Evolutionary conservation across 2,797 vertebrate genomes (phyloP), one percentile per base, ranked within the genome.

Genomic region (Aldrovandia affinis): DNA sequence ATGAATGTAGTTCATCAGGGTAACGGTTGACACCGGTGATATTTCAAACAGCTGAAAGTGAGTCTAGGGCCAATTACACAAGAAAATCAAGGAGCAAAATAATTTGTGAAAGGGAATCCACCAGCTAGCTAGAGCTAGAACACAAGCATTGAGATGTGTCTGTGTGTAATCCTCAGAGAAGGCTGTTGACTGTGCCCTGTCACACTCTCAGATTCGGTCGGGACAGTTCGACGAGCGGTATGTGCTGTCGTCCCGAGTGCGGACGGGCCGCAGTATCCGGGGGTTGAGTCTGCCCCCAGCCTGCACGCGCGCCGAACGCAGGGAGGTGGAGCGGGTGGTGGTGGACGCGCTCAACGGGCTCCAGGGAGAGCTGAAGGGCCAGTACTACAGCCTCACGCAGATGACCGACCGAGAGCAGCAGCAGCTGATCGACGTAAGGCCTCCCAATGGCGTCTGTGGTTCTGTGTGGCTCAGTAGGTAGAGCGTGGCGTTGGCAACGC

Each of bases 161-260:
- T 39, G 36, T 47, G n/a, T 39, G 22, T 47, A 25, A 12, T 47
- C 7, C 39, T n/a, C 12, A 14, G 42, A n/a, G 25, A 12, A 22
- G 22, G 2, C 42, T 77, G 42, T 44, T 77, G 10, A 73, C 18
- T 42, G 68, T 73, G 7, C 42, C 10, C n/a, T n/a, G n/a, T n/a
- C n/a, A n/a, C n/a, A n/a, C n/a, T n/a, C 25, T 7, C 87, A 96
- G 96, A 93, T 96, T 52, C 95, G 93, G 85, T 92, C 91, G 20
- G 96, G 95, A 20, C 86, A 93, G 84, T 96, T 96, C 0, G 96
- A 96, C 14, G 96, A 96, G 85, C 94, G 95, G 84, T 96, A 96
- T 0, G 96, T 96, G 59, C 91, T 96, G 84, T 96, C 96, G 0
- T 96, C 96, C 0, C 95, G 96, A 61, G 95, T 96, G 57, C 93